phyloP scores from a whole-genome alignment of 2,888 invertebrate genomes.

The Ypsolopha sequella region DNA sequence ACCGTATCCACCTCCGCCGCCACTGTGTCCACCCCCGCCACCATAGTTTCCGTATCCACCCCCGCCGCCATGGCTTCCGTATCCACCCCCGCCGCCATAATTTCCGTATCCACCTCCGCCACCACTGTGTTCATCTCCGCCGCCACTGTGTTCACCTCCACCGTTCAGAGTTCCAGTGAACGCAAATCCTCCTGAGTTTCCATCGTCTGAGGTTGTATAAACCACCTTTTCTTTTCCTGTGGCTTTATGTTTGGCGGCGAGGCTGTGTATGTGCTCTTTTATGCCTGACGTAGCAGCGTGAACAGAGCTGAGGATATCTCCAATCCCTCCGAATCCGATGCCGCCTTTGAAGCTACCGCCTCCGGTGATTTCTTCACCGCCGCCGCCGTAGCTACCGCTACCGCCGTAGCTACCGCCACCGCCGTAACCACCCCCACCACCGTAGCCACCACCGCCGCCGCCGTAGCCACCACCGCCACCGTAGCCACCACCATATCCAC shows the following conservation, averaged over 20 bases:
- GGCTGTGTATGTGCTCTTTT: not conserved
- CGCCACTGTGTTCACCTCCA: constrained; percentile 51
- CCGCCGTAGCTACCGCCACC: constrained; percentile 10
- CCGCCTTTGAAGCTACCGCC: constrained; percentile 13
- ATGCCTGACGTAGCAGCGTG: constrained; percentile 14
- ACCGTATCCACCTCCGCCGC: constrained; percentile 23
- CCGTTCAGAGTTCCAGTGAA: constrained; percentile 45
- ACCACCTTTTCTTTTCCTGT: constrained; percentile 31
- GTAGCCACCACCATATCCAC: constrained; percentile 7
- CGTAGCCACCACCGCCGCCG: constrained; percentile 1
- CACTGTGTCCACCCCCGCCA: constrained; percentile 18
- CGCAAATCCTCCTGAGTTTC: constrained; percentile 56
- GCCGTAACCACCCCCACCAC: constrained; percentile 6
- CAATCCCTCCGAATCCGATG: constrained; percentile 12
- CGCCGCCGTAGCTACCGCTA: constrained; percentile 7
- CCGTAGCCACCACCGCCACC: constrained; percentile 1
- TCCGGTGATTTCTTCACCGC: constrained; percentile 3
- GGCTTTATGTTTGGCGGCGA: constrained; percentile 14
- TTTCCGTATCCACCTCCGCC: constrained; percentile 38
- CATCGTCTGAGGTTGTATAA: constrained; percentile 47
- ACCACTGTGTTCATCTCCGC: constrained; percentile 40
- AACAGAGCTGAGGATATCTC: constrained; percentile 14
- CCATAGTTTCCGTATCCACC: constrained; percentile 16
- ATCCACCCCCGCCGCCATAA: constrained; percentile 19
- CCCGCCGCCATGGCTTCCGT: constrained; percentile 14